Evolutionary conservation across 2,797 vertebrate species (phyloP), one percentile per base, ranked within the genome.

Genomic region (Darevskia nairensis): DNA sequence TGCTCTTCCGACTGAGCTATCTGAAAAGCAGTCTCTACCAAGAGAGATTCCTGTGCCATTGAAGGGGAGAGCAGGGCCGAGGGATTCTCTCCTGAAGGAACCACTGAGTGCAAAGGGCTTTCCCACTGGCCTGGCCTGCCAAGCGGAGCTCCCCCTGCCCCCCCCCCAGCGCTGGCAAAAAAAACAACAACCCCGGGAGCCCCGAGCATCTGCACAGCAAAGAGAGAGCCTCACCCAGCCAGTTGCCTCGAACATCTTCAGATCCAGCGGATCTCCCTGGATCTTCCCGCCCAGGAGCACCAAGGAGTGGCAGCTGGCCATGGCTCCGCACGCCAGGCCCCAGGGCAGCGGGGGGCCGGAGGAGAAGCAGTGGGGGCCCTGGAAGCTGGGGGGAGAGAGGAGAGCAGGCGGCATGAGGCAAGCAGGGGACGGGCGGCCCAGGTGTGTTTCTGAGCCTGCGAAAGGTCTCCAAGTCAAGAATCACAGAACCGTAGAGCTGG

Each of bases 161-260:
- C 2, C 29, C 66, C 29, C 27, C 68, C 2, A n/a, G 68, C 2
- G 15, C 2, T 25, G 27, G 23, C n/a, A n/a, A n/a, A n/a, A n/a
- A n/a, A n/a, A n/a, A n/a, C n/a, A n/a, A n/a, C n/a, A n/a, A n/a
- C n/a, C n/a, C n/a, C n/a, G 3, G 5, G 11, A 72, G 71, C 4
- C 15, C 4, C n/a, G n/a, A 32, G 11, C 29, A 3, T 29, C 72
- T 19, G 3, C 15, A 4, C 5, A 17, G 71, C 6, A 35, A 82
- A 85, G 80, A 7, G 0, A 74, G 6, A 86, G 4, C 23, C 89
- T 96, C 95, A 97, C 96, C 96, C 96, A 97, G 25, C 92, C 84
- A 80, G 96, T 97, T 32, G 94, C 95, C 89, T 97, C 95, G 35
- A 97, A 97, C 96, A 97, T 97, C 89, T 96, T 97, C 80, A 96